These are phyloP conservation scores for Thymallus thymallus DNA, from an alignment of 2,113 vertebrate species.

Conservation along the genomic window DNA sequence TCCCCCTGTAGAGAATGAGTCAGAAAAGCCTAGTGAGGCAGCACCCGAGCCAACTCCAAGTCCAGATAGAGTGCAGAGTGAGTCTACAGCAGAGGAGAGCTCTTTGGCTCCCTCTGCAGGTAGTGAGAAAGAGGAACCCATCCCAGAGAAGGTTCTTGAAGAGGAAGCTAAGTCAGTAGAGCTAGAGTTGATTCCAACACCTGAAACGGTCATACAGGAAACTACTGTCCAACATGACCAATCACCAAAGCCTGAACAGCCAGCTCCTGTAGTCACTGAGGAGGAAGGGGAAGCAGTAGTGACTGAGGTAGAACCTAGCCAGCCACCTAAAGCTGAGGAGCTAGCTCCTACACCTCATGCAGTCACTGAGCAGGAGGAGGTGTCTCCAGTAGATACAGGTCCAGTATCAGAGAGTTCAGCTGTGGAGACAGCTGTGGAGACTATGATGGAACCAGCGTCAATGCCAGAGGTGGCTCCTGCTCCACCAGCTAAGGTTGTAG, in stretches of 20 bases:
- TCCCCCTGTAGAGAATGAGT: slow-evolving; percentile 36
- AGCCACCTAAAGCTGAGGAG: slow-evolving; percentile 1
- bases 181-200: slow-evolving; percentile 12
- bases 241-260: slow-evolving; percentile 4
- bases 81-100: slow-evolving; percentile 13
- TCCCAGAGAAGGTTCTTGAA: slow-evolving; percentile 36
- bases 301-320: slow-evolving; percentile 12
- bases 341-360: background rate
- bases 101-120: slow-evolving; percentile 12
- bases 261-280: slow-evolving; percentile 18
- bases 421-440: slow-evolving; percentile 14
- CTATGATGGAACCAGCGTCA: slow-evolving; percentile 24
- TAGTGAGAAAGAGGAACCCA: slow-evolving; percentile 36
- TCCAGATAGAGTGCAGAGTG: slow-evolving; percentile 22
- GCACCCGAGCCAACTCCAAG: slow-evolving; percentile 42
- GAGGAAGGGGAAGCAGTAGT: slow-evolving; percentile 37
- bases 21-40: slow-evolving; percentile 21
- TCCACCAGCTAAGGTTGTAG: slow-evolving; percentile 11
- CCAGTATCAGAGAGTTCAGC: background rate
- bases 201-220: slow-evolving; percentile 26
- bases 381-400: slow-evolving; percentile 3
- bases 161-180: slow-evolving; percentile 32
- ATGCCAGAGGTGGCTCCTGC: background rate
- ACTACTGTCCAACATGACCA: slow-evolving; percentile 4
- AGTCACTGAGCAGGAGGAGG: background rate